Percentiles rank a stretch among this genome's conserved stretches.
Conservation (phyloP, 1,140 invertebrate genomes). For the Nymphalis io region DNA sequence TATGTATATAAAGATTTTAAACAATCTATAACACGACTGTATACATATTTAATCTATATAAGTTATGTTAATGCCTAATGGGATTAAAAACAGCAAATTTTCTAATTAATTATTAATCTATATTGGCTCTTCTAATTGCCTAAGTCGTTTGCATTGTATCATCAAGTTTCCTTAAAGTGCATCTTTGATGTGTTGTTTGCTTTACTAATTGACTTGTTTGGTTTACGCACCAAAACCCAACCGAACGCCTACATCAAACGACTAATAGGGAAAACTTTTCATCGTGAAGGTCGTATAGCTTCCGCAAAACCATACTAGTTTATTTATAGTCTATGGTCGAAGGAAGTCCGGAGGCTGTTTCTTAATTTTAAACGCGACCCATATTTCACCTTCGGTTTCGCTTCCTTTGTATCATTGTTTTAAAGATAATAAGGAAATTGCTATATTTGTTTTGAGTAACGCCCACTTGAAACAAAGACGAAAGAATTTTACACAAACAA, state of each 20-base stretch:
- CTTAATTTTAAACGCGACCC: slow-evolving; percentile 19
- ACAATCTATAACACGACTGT: too few relatives aligned
- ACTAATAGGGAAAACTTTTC: slow-evolving; percentile 27
- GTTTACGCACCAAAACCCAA: not conserved
- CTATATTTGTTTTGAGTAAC: not conserved
- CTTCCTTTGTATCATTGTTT: slow-evolving; percentile 18
- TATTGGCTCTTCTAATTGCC: slow-evolving; percentile 4
- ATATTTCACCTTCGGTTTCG: slow-evolving; percentile 12
- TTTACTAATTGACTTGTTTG: slow-evolving; percentile 3
- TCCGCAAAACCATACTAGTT: slow-evolving; percentile 61
- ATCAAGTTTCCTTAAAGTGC: not conserved
- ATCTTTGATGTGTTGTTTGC: slow-evolving; percentile 8
- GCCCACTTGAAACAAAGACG: not conserved
- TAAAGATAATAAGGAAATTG: not conserved
- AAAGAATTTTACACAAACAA: not conserved
- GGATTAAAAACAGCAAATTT: not conserved
- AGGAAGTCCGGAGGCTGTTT: slow-evolving; percentile 48
- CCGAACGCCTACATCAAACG: slow-evolving; percentile 1
- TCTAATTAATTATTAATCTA: slow-evolving; percentile 2
- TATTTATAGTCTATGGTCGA: slow-evolving; percentile 53
- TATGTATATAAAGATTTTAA: too few relatives aligned
- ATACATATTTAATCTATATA: not conserved
- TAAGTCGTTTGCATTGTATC: slow-evolving; percentile 7
- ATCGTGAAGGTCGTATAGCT: slow-evolving; percentile 49
- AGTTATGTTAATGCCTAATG: not conserved